Conservation (phyloP, 2,888 invertebrate genomes). For the Cosmia trapezina region DNA sequence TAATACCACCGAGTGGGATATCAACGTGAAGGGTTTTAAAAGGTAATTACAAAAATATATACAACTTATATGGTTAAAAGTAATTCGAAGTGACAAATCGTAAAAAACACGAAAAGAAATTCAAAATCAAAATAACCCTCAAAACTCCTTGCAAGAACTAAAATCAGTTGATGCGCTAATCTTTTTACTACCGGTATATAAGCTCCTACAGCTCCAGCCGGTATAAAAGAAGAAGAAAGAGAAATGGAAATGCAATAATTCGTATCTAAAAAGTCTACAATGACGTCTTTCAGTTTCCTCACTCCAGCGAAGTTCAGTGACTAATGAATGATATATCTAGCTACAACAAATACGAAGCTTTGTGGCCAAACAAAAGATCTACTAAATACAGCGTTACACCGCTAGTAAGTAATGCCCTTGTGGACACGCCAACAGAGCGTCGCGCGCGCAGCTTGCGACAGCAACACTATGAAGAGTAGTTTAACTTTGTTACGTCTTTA, state of each 20-base stretch:
- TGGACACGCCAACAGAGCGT: conserved; percentile 40
- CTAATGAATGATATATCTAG: conserved; percentile 36
- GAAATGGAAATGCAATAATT: not conserved
- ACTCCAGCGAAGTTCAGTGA: conserved; percentile 36
- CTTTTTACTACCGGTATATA: no score
- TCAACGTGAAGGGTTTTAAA: no score
- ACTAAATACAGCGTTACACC: conserved; percentile 40
- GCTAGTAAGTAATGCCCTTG: conserved; percentile 51
- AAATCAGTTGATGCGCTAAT: not conserved
- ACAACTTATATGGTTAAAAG: no score
- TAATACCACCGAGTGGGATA: no score
- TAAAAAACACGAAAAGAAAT: no score
- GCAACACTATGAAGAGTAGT: conserved; percentile 27
- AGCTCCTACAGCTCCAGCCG: not conserved
- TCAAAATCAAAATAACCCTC: no score
- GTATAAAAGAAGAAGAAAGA: not conserved
- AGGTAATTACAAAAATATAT: no score
- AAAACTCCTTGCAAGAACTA: no score
- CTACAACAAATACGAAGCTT: conserved; percentile 18
- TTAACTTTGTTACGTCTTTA: conserved; percentile 19
- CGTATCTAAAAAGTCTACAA: not conserved
- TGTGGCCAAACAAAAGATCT: conserved; percentile 50
- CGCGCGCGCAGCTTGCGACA: conserved; percentile 36
- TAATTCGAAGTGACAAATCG: no score
- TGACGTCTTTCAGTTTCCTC: conserved; percentile 15